Evolutionary conservation across 2,113 vertebrate genomes (phyloP), one percentile per base, ranked within the genome.

Genomic region (Charina bottae): DNA sequence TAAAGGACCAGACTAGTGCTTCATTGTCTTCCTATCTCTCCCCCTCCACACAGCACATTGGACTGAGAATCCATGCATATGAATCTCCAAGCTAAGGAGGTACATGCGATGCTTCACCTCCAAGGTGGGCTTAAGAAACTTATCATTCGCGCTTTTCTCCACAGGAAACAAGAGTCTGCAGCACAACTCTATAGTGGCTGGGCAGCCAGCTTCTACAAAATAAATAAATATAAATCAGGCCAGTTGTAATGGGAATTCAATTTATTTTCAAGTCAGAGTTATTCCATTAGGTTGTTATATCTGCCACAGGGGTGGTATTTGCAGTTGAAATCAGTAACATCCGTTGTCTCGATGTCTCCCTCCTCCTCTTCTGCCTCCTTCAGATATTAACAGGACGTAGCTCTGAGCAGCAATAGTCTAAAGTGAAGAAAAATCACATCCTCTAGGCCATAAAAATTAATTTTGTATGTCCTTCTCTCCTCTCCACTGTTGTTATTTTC

Each of bases 1-100:
- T 95, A 64, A 94, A 87, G 88, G 64, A 68, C 54, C 92, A 95
- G 55, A 1, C 15, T 1, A 88, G 1, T 83, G 83, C 86, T 95
- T 87, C 54, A 72, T 78, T 90, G 85, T 89, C 85, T 56, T 93
- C 62, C 90, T 92, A 89, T 11, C 21, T 7, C 46, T 94, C 62
- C 78, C 60, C 23, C 53, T 23, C 49, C 55, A 10, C 24, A 10
- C 88, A 4, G n/a, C 62, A 2, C 72, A 7, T 60, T 59, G 3
- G 42, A 91, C 0, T 64, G 62, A 93, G 54, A 90, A 54, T 42
- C 7, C 83, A 54, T 1, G 55, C 33, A 6, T 3, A n/a, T 9
- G 1, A 55, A 91, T 89, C 37, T 42, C 90, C 42, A 68, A 6
- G 6, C 24, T 46, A 49, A 33, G 37, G 72, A 78, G 33, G 17